Percentiles rank a stretch among this genome's conserved stretches.
Conservation (phyloP, 2,888 invertebrate genomes). For the Doris montereyensis region DNA sequence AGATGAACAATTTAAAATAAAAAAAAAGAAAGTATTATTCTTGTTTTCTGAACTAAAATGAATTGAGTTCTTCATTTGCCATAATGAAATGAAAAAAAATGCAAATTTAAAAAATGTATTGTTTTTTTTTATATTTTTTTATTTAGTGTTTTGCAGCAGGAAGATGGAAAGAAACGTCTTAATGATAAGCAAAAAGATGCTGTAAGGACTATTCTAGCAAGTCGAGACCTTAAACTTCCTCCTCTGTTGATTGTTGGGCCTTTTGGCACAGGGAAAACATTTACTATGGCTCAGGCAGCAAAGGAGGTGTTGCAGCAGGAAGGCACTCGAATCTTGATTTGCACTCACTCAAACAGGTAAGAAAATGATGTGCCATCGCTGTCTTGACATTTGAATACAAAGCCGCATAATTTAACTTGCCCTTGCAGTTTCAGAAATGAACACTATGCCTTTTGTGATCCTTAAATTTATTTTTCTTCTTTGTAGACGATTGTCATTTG, state of each 20-base stretch:
- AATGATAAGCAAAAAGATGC: conserved; percentile 87
- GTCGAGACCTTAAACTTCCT: conserved; percentile 54
- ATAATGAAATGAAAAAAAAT: neutral
- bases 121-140: neutral
- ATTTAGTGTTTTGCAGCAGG: conserved; percentile 28
- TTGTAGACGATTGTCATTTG: too few species aligned
- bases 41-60: neutral
- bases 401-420: too few species aligned
- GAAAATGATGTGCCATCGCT: too few species aligned
- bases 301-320: conserved; percentile 80
- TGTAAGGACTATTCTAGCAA: conserved; percentile 81
- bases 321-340: conserved; percentile 82
- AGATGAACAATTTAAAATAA: too few species aligned
- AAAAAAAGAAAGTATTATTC: too few species aligned
- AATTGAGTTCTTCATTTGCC: neutral
- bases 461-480: too few species aligned
- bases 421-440: too few species aligned
- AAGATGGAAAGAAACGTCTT: conserved; percentile 78
- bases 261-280: conserved; percentile 91
- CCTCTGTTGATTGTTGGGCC: conserved; percentile 75
- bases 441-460: too few species aligned
- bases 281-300: conserved; percentile 83
- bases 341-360: conserved; percentile 86
- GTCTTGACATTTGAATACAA: too few species aligned
- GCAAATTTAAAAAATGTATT: neutral